phyloP scores from a whole-genome alignment of 2,888 invertebrate genomes.

The Drosophila nr. medialis region DNA sequence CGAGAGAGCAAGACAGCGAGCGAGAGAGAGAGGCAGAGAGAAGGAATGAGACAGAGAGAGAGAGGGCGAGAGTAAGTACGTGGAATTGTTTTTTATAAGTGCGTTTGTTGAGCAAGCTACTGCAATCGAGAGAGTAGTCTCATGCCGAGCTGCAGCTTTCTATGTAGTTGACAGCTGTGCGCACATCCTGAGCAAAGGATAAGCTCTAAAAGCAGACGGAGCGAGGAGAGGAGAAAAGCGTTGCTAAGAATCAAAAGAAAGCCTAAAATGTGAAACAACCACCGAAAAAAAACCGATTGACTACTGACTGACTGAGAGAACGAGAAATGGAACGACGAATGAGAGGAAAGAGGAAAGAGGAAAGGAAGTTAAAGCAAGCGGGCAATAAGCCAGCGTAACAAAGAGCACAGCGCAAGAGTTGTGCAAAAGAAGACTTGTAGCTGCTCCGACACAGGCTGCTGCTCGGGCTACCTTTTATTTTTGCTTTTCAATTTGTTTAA shows the following conservation, averaged over 20 bases:
- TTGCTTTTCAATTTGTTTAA: constrained; percentile 64
- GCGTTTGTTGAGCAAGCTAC: constrained; percentile 30
- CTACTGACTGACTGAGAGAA: constrained; percentile 43
- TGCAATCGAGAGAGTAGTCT: constrained; percentile 29
- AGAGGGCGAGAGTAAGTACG: constrained; percentile 11
- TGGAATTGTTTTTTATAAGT: constrained; percentile 48
- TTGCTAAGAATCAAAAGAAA: constrained; percentile 34
- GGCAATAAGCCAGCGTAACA: constrained; percentile 61
- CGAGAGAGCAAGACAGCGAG: constrained; percentile 3
- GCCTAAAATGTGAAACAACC: constrained; percentile 60
- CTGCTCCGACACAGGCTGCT: constrained; percentile 54
- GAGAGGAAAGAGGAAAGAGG: constrained; percentile 5
- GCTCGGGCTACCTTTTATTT: constrained; percentile 49
- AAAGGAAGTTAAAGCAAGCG: constrained; percentile 15
- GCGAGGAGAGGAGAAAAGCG: constrained; percentile 6
- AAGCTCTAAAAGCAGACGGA: background rate
- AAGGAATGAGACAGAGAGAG: background rate
- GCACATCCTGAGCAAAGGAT: constrained; percentile 20
- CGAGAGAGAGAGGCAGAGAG: background rate
- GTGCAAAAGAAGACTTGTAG: constrained; percentile 79
- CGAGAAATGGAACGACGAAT: constrained; percentile 18
- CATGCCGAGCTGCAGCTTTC: constrained; percentile 17
- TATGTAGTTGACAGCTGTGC: constrained; percentile 38
- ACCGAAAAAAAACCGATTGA: constrained; percentile 52
- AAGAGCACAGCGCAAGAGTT: constrained; percentile 66